Base-by-base conservation (phyloP, 2,113 vertebrate genomes). In the Polyodon spathula region DNA sequence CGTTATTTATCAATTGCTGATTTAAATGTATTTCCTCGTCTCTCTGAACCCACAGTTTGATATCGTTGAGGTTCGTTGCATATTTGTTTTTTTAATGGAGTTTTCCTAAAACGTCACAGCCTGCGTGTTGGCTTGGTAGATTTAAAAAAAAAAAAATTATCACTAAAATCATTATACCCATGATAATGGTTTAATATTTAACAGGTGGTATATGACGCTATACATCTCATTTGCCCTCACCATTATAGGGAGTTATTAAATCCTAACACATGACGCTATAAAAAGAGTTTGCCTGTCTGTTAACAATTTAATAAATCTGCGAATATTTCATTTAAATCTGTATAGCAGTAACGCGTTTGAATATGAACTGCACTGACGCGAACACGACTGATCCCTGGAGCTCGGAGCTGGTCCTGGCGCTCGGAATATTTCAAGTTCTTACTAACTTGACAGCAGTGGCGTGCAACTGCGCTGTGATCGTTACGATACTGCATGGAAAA, bases 401-500 rank as follows among this genome's bases (percentile, higher is more conserved):
- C 1, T 55, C 39, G 1, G 27, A 14, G 5, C 4, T 74, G n/a
- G 77, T 70, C 4, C 63, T 78, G 1, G 68, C 75, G 1, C 61
- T 85, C 56, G 76, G 71, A 61, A 75, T 81, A 56, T 76, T 65
- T 3, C 69, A 76, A 8, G 60, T 80, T 68, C 71, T 38, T 12
- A 70, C 76, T 14, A 71, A 73, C 59, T 1, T 71, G 0, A 15
- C 74, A 2, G 81, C 82, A 0, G 12, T 78, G 9, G 14, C 74
- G 65, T 82, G 79, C 73, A 85, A 81, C 68, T 76, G 67, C 39
- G 60, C 41, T 0, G 81, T 73, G 61, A 76, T 82, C 62, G 6
- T 82, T 43, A 67, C 58, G 43, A 66, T 78, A 16, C 38, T 72
- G 63, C 69, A 37, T 0, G 68, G 70, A 1, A 67, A 70, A 61